These are phyloP conservation scores for Zosterops japonicus DNA, from an alignment of 2,113 vertebrate genomes.

Conservation along the genomic window DNA sequence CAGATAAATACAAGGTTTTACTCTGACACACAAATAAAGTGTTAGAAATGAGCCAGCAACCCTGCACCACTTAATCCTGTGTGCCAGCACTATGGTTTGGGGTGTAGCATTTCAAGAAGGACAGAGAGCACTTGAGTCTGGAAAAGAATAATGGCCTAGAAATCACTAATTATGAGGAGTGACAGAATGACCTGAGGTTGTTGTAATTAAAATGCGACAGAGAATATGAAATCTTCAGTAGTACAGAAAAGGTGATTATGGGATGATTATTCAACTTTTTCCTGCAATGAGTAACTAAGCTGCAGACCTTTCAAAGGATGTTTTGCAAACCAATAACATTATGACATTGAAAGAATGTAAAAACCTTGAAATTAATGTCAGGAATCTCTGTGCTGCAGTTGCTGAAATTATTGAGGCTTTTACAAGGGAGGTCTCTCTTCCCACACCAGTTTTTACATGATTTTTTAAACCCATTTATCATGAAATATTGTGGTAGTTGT, in stretches of 20 bases:
- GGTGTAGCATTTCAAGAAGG: not conserved
- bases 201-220: not conserved
- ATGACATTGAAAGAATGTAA: not conserved
- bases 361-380: not conserved
- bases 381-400: fast-evolving
- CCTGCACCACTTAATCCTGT: not conserved
- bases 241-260: not conserved
- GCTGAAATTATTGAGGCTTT: not conserved
- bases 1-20: not conserved
- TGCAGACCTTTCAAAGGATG: not conserved
- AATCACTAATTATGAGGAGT: not conserved
- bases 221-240: not conserved
- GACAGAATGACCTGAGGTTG: not conserved
- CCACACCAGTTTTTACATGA: not conserved
- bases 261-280: not conserved
- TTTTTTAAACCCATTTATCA: not conserved
- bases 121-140: not conserved
- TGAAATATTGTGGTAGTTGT: not conserved
- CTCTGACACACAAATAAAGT: not conserved
- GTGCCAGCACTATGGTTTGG: not conserved
- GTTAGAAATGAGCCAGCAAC: not conserved
- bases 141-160: not conserved
- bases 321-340: not conserved
- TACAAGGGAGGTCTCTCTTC: not conserved
- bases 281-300: not conserved